Evolutionary conservation across 2,797 vertebrate species (phyloP), one percentile per base, ranked within the genome.

Genomic region (Pangasius djambal): DNA sequence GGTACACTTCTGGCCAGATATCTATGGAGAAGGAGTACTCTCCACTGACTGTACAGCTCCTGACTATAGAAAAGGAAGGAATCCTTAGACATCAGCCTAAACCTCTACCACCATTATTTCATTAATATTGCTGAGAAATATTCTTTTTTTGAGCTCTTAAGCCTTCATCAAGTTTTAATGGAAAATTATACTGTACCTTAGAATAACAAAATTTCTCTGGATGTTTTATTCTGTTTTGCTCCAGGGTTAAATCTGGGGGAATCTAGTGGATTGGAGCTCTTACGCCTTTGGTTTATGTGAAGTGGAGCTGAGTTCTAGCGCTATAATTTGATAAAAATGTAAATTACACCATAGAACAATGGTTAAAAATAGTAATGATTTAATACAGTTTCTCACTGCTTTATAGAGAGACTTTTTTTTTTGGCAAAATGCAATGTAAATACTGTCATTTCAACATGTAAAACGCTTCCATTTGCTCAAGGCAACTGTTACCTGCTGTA

Each of bases 341-440:
- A 83, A 83, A 65, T 63, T 8, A 25, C 28, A 83, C 37, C 22
- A 83, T 2, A 61, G 55, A 25, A 40, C 13, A 63, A 44, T 63
- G 2, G 81, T 48, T 83, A 83, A 83, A 83, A 44, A 83, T 65
- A 63, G 57, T 65, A 83, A 48, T 44, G 12, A 83, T 44, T 63
- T n/a, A 83, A 83, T 63, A 59, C 18, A 83, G 5, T 83, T 83
- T 44, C 59, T 44, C 25, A 48, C 57, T 44, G 12, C 59, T 83
- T 48, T 48, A n/a, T 52, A 78, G 10, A 52, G 25, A 52, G 18
- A 48, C 20, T 16, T 15, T 34, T 75, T 25, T 34, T 48, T 75
- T 40, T 50, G 15, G 40, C 74, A 77, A 50, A 77, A n/a, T 79
- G 50, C 15, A 31, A 16, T 55, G 52, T 81, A 9, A 81, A 79